Conservation (phyloP, 2,113 vertebrate genomes). For the Emydocephalus ijimae region DNA sequence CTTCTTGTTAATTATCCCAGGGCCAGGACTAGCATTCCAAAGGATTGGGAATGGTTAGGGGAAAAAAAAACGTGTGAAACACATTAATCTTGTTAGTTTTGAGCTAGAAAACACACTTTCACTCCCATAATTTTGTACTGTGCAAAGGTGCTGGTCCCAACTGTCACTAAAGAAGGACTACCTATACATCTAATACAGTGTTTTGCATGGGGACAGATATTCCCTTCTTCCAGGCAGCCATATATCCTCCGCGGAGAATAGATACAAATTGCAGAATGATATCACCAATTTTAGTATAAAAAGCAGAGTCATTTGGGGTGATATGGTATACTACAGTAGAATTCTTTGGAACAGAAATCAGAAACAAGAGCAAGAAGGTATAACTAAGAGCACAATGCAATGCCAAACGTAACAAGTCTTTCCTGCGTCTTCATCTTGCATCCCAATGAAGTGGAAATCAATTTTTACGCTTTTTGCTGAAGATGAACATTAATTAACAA, state of each 20-base stretch:
- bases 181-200: conserved; percentile 6
- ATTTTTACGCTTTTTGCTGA: background rate
- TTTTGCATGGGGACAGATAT: background rate
- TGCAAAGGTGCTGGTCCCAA: background rate
- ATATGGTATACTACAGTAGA: background rate
- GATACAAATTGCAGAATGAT: conserved; percentile 1
- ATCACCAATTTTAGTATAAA: conserved; percentile 33
- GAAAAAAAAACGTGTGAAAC: background rate
- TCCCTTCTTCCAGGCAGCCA: background rate
- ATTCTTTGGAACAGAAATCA: background rate
- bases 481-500: background rate
- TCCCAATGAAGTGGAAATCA: background rate
- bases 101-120: background rate
- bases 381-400: conserved; percentile 15
- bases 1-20: background rate
- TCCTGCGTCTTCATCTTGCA: conserved; percentile 3
- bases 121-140: background rate
- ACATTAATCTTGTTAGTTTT: background rate
- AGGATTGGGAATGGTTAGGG: background rate
- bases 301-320: conserved; percentile 39
- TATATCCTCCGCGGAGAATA: background rate
- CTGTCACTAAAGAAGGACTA: background rate
- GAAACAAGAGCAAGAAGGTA: background rate
- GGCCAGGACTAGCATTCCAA: background rate
- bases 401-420: conserved; percentile 36